Base-by-base conservation (phyloP, 2,888 invertebrate species). In the Protodeltote pygarga region DNA sequence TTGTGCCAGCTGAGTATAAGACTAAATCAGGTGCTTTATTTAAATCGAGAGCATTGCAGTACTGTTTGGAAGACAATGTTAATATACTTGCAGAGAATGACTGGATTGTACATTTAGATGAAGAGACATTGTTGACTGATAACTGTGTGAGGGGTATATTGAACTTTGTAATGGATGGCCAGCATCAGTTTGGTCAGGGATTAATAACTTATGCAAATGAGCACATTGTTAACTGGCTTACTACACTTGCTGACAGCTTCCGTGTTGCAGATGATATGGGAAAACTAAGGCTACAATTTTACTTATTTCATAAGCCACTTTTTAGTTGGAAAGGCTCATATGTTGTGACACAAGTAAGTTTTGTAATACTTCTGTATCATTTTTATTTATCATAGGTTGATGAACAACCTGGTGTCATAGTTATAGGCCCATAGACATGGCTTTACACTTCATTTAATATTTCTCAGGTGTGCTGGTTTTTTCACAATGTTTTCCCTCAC, bases 241-340 rank as follows among this genome's bases (percentile, higher is more conserved):
- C 98, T 11, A 99, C 99, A 0, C 89, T 99, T 63, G 98, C 98
- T 8, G 99, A 99, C 81, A 98, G 97, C 77, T 98, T 97, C 85
- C 94, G 99, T 60, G 98, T 99, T 1, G 97, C 98, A 14, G 98
- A 99, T 89, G 99, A 99, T 77, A 98, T 99, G 98, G 99, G 99
- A 45, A 99, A 99, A 87, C 90, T 99, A 41, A 94, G 98, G 71
- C 93, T 98, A 60, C 98, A 98, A 83, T 98, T 99, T 79, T 95
- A 96, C 73, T 92, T 97, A 85, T 98, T 99, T 83, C 98, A 98
- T 83, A 97, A 97, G 81, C 98, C 99, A 10, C 92, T 98, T 42
- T 98, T 99, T 86, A 98, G 98, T 84, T 98, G 98, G 98, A 99
- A 99, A 90, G 99, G 99, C 52, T 98, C 98, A 27, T 99, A 97